Evolutionary conservation across 2,797 vertebrate genomes (phyloP), one percentile per base, ranked within the genome.

Genomic region (Danio aesculapii): DNA sequence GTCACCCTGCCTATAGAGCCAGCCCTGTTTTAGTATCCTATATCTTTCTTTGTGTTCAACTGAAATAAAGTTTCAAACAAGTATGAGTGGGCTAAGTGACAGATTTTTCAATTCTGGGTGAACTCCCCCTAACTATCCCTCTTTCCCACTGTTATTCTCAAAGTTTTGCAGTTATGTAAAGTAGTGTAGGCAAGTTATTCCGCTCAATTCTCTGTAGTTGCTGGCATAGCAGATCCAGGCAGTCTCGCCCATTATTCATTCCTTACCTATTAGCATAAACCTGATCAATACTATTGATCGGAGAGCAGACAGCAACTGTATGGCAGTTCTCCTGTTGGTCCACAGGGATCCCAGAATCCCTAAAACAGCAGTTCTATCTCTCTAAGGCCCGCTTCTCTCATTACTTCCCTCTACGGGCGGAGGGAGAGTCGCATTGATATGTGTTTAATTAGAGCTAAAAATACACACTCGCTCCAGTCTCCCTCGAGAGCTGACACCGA

Each of bases 401-500:
- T 84, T 84, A 82, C 62, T 55, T 74, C 55, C 53, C 41, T 53
- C 74, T 5, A 6, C 6, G 59, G 73, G 53, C 30, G 5, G 39
- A 61, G 57, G 74, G 57, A 76, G 79, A 84, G 67, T 73, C 77
- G 79, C 82, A 76, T 66, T 73, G 61, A 82, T 76, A 82, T 53
- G 59, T 79, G 44, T 82, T 86, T 84, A 86, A 86, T 86, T 84
- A 83, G 78, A 68, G 19, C 69, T 81, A 83, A 81, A 83, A 86
- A 81, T 78, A 81, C 75, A 64, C 71, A 17, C 43, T 8, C 50
- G 21, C 75, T 52, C 17, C 30, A 5, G 41, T 39, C 41, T 69
- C 82, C 69, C 85, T 8, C 0, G 71, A 75, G 84, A 59, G 55
- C 46, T 69, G 62, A 81, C 76, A 75, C 69, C 67, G 44, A 53